Base-by-base conservation (phyloP, 2,113 vertebrate genomes). In the Lontra canadensis region DNA sequence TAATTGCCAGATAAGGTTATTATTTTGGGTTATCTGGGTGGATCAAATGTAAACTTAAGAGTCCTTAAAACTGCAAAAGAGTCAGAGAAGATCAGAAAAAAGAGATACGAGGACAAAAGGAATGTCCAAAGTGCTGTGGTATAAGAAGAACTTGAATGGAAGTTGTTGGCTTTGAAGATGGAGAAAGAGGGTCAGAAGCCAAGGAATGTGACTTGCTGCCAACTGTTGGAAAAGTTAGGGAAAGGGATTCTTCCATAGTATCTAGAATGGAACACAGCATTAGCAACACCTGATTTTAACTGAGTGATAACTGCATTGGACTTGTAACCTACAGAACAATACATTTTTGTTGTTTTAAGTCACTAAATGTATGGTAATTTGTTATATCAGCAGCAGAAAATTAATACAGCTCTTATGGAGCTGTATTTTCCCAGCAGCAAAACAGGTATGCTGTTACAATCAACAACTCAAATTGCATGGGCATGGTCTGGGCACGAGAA, bases 401-500 rank as follows among this genome's bases (percentile, higher is more conserved):
- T 26, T 25, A 47, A 90, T 84, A n/a, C 36, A 69, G 42, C 25
- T 82, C 20, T 17, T 61, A 23, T 14, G 31, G 31, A 90, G 26
- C 21, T 85, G 2, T 88, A 63, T 92, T 87, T 96, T 92, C 13
- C 29, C 91, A 94, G 76, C 26, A 82, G 10, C n/a, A 73, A 42
- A 57, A 65, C 29, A 73, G 21, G 17, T 67, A 44, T 59, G 42
- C 9, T 94, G 14, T 44, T 76, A 23, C 1, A 59, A 12, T 76
- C 71, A 92, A n/a, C 42, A 79, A 47, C 69, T 94, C 59, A 94
- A 49, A 80, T 36, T 61, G 8, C 15, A 23, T 20, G 31, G 73
- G 59, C 78, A 88, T 26, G 34, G 55, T 34, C 78, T 83, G 47
- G 31, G 89, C 42, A 81, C 17, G 15, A 81, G 29, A 11, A 76